Evolutionary conservation across 2,113 vertebrate genomes (phyloP), one percentile per base, ranked within the genome.

Genomic region (Passer montanus): DNA sequence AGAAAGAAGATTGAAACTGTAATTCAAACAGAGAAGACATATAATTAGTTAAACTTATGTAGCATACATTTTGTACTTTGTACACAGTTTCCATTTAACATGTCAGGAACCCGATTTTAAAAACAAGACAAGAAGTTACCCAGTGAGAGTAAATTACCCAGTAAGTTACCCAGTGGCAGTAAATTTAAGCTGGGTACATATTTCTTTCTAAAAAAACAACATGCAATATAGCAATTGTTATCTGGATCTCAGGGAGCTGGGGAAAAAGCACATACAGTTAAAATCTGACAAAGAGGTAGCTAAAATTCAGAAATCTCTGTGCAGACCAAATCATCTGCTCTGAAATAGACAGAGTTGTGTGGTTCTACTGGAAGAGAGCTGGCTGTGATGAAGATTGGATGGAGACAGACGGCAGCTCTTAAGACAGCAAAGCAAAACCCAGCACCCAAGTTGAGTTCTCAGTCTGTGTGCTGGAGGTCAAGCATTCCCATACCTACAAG

Each of bases 401-500:
- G 46, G 13, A 64, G 44, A 31, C 1, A 37, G 11, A 46, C 1
- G 1, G 17, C 5, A 30, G 9, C 21, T 56, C 8, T 64, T 59
- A 39, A 63, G 13, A n/a, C 9, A 85, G 15, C 27, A 66, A 66
- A 41, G 26, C 19, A 12, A 90, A 88, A 88, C 9, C 18, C 27
- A 68, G 4, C 17, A 53, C 18, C 14, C 7, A 60, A 39, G 24
- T 6, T 43, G 55, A 30, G 17, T 49, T 85, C n/a, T 27, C 5
- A 8, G 43, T 86, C 50, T 58, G 3, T 1, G 0, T 30, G 14
- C 44, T 52, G 49, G 47, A 39, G 9, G n/a, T 77, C 31, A 52
- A 33, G 43, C 0, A 0, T 27, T 68, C 16, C 18, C 15, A 27
- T 28, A 52, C 2, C 4, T 21, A 35, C 9, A 15, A 5, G 35